phyloP scores from a whole-genome alignment of 2,888 invertebrate genomes.

The Boloria selene region DNA sequence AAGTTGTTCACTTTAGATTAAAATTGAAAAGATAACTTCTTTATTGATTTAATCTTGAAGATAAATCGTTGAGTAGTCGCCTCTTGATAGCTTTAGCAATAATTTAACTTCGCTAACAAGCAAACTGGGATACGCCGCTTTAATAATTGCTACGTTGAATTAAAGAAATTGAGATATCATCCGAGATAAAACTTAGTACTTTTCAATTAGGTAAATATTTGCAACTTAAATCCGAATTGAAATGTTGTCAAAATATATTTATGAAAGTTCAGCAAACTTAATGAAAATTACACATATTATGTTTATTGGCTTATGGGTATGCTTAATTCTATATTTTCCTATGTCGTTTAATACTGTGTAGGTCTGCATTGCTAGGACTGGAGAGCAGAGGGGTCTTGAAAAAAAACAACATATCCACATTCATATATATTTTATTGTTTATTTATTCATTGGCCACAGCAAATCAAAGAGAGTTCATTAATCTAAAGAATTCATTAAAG shows the following conservation, averaged over 20 bases:
- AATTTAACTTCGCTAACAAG: slow-evolving; percentile 5
- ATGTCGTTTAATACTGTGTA: neutral
- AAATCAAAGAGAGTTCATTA: slow-evolving; percentile 43
- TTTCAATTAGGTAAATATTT: too few species aligned
- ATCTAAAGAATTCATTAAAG: slow-evolving; percentile 72
- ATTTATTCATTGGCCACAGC: slow-evolving; percentile 46
- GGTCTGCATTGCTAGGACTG: too few species aligned
- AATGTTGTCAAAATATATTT: too few species aligned
- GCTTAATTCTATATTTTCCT: neutral
- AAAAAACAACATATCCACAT: slow-evolving; percentile 33
- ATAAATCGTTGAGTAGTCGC: neutral
- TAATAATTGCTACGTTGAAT: neutral
- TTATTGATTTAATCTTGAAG: neutral
- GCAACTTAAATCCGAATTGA: too few species aligned
- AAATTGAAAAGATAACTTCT: neutral
- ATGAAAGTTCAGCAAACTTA: too few species aligned
- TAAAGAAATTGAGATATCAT: too few species aligned
- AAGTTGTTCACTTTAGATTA: neutral
- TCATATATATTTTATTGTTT: slow-evolving; percentile 40
- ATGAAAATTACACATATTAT: too few species aligned
- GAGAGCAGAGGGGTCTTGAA: neutral
- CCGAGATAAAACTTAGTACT: too few species aligned
- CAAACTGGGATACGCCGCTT: neutral
- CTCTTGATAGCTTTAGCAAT: slow-evolving; percentile 2
- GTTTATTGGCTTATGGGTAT: too few species aligned